Conservation (phyloP, 2,113 vertebrate species). For the Vidua chalybeata region DNA sequence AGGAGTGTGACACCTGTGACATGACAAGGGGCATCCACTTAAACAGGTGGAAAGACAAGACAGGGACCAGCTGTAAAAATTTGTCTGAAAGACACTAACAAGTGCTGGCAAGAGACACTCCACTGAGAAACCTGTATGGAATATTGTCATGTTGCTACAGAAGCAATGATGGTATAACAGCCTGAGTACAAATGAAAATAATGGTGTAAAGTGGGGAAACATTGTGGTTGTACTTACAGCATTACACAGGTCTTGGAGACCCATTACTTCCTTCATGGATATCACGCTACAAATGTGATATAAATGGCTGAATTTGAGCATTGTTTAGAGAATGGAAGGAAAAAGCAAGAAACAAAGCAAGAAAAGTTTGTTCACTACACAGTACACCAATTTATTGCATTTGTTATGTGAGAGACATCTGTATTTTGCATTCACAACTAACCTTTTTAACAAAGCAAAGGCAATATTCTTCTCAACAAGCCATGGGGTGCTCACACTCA, state of each 20-base stretch:
- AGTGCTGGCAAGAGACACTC: not conserved
- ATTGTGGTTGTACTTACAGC: not conserved
- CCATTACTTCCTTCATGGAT: not conserved
- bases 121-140: not conserved
- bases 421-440: not conserved
- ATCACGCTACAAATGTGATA: not conserved
- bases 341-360: not conserved
- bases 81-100: not conserved
- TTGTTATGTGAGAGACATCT: not conserved
- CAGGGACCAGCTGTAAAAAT: not conserved
- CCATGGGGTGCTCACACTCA: not conserved
- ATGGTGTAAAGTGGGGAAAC: not conserved
- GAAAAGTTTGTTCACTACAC: not conserved
- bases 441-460: not conserved
- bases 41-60: not conserved
- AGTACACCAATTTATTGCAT: not conserved
- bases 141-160: not conserved
- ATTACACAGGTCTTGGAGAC: not conserved
- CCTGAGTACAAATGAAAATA: not conserved
- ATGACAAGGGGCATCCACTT: not conserved
- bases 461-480: not conserved
- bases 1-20: not conserved
- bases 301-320: not conserved
- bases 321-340: not conserved
- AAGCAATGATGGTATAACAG: not conserved